These are phyloP conservation scores for Pteronotus mesoamericanus DNA, from an alignment of 2,797 vertebrate genomes.

Conservation along the genomic window DNA sequence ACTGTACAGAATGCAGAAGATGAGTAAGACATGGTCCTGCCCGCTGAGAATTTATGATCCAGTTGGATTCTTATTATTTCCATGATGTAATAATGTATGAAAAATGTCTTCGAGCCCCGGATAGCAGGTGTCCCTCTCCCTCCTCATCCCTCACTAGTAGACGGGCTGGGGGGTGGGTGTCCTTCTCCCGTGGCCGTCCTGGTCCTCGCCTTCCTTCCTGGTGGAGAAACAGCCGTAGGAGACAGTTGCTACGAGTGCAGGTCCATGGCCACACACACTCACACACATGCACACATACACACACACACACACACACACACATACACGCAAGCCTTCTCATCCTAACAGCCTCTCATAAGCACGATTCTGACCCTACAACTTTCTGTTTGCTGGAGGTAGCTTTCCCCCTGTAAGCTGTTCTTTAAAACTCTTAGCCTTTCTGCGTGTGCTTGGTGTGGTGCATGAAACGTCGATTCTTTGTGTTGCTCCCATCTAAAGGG, in stretches of 20 bases:
- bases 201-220: neutral
- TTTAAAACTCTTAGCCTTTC: slow-evolving; percentile 74
- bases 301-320: slow-evolving; percentile 10
- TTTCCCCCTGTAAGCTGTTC: slow-evolving; percentile 74
- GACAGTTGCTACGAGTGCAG: neutral
- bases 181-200: neutral
- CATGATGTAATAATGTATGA: neutral
- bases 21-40: neutral
- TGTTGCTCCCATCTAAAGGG: slow-evolving; percentile 70
- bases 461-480: slow-evolving; percentile 83
- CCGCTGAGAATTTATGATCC: neutral
- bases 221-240: slow-evolving; percentile 3
- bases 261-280: neutral
- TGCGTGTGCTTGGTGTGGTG: slow-evolving; percentile 78
- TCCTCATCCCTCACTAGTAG: neutral
- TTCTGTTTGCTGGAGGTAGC: slow-evolving; percentile 74
- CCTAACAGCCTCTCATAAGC: slow-evolving; percentile 70
- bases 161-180: neutral
- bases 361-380: slow-evolving; percentile 73
- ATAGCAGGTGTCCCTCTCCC: slow-evolving; percentile 8
- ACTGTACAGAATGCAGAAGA: neutral
- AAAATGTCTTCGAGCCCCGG: neutral
- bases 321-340: slow-evolving; percentile 55
- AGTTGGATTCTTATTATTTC: neutral
- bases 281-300: neutral